A percentile compares a stretch with the other conserved stretches of the same genome.
These are phyloP conservation scores for Andrena bicolor DNA, from an alignment of 2,888 invertebrate species.

Conservation along the genomic window DNA sequence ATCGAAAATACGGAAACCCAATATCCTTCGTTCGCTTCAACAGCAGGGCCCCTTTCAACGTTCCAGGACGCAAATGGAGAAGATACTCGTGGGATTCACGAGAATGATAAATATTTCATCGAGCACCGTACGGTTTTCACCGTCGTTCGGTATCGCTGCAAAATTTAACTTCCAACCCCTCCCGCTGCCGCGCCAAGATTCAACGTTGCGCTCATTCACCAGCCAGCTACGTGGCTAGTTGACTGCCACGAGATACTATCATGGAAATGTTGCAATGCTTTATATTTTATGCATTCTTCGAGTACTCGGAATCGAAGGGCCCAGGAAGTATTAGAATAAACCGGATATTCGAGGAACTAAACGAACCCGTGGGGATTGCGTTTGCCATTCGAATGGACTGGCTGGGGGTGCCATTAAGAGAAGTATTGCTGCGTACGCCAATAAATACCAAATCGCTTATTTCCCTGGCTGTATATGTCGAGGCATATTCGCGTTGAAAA, in stretches of 20 bases:
- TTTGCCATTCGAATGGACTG: slow-evolving; percentile 60
- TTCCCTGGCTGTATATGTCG: not conserved
- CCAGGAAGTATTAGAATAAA: slow-evolving; percentile 66
- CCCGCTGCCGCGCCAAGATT: slow-evolving; percentile 8
- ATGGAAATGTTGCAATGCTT: slow-evolving; percentile 49
- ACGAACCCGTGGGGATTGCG: slow-evolving; percentile 48
- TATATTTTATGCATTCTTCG: slow-evolving; percentile 74
- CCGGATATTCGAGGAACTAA: slow-evolving; percentile 57
- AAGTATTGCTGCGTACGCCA: slow-evolving; percentile 17
- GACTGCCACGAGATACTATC: slow-evolving; percentile 40
- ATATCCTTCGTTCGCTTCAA: slow-evolving; percentile 1
- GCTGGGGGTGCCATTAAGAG: slow-evolving; percentile 67
- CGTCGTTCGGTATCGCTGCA: slow-evolving; percentile 39
- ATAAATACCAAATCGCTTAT: slow-evolving; percentile 17
- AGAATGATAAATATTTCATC: slow-evolving; percentile 70
- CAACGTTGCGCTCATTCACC: slow-evolving; percentile 55
- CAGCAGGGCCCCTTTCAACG: not conserved
- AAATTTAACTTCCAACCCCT: slow-evolving; percentile 50
- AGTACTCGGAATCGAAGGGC: slow-evolving; percentile 31
- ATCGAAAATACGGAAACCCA: not conserved
- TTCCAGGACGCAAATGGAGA: slow-evolving; percentile 25
- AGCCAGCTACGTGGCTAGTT: slow-evolving; percentile 42
- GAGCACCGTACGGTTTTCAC: slow-evolving; percentile 62
- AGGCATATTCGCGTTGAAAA: no score
- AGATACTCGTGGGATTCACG: slow-evolving; percentile 30